Base-by-base conservation (phyloP, 2,888 invertebrate genomes). In the Pharmacophagus antenor region DNA sequence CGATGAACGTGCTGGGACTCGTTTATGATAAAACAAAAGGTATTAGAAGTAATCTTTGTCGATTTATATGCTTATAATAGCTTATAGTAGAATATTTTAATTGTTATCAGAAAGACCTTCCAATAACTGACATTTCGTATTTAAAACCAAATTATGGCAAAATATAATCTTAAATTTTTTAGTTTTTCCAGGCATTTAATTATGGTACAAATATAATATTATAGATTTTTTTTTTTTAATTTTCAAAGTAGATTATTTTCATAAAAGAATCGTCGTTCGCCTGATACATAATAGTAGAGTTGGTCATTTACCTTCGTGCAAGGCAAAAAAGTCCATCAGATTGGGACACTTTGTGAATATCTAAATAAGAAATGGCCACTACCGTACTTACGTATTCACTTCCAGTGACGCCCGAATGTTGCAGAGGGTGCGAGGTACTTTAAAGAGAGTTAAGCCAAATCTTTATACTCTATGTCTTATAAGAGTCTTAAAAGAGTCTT, bases 1-100 rank as follows among this genome's bases (percentile, higher is more conserved):
- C 27, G 17, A 47, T 55, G 48, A 48, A 56, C 57, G 57, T 51
- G 57, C 50, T 57, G 12, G 42, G 57, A 57, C 44, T 57, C n/a
- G 50, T 27, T n/a, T 50, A 42, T 42, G 42, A 51, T 21, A 25
- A 42, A 20, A 31, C 47, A 47, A 20, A 47, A 15, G n/a, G 22
- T 47, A 22, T 47, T 47, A 47, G 15, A 22, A 15, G 37, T 37
- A 8, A n/a, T 37, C 2, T n/a, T 37, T 8, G 5, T n/a, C 15
- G 15, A 37, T n/a, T n/a, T 37, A 37, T n/a, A 37, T n/a, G n/a
- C 31, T 31, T 27, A n/a, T 27, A 7, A 5, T 27, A 27, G 7
- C 31, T n/a, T 37, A 5, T 37, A 37, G 15, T 31, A 15, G 10
- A 31, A 10, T n/a, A n/a, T n/a, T n/a, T n/a, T n/a, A n/a, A n/a